Evolutionary conservation across 2,797 vertebrate genomes (phyloP).

Genomic region (Poecilia gillii): DNA sequence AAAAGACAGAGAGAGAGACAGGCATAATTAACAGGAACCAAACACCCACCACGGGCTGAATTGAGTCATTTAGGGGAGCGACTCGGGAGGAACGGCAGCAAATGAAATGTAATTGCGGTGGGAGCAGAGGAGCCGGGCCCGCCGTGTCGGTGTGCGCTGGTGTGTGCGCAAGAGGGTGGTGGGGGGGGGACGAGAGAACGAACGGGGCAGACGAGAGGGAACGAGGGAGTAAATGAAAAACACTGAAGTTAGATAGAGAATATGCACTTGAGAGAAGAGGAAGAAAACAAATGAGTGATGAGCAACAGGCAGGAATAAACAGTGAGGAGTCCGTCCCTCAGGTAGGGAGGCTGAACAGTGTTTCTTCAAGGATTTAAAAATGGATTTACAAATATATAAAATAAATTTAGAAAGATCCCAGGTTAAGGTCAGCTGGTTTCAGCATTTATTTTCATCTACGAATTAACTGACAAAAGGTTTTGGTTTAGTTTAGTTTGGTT

Average conservation of each 20-base stretch:
- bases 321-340: slow-evolving; percentile 18
- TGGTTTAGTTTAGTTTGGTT: neutral
- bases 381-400: slow-evolving; percentile 23
- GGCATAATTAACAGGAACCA: slow-evolving; percentile 75
- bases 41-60: slow-evolving; percentile 70
- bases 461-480: too few relatives aligned
- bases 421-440: neutral
- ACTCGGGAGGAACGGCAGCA: slow-evolving; percentile 75
- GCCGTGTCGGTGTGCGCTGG: slow-evolving; percentile 52
- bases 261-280: slow-evolving; percentile 46
- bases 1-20: slow-evolving; percentile 40
- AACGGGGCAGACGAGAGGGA: slow-evolving; percentile 54
- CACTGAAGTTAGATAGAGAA: slow-evolving; percentile 58
- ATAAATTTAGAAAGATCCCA: slow-evolving; percentile 1
- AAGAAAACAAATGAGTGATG: slow-evolving; percentile 50
- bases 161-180: slow-evolving; percentile 45
- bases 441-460: neutral
- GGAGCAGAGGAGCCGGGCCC: slow-evolving; percentile 63
- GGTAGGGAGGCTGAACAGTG: slow-evolving; percentile 10
- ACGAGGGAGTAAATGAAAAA: slow-evolving; percentile 68
- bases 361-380: slow-evolving; percentile 8
- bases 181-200: slow-evolving; percentile 24
- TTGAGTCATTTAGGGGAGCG: slow-evolving; percentile 73
- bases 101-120: slow-evolving; percentile 81
- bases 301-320: slow-evolving; percentile 35